These are phyloP conservation scores for Drosophila watanabei DNA, from an alignment of 1,140 invertebrate genomes.

Conservation along the genomic window DNA sequence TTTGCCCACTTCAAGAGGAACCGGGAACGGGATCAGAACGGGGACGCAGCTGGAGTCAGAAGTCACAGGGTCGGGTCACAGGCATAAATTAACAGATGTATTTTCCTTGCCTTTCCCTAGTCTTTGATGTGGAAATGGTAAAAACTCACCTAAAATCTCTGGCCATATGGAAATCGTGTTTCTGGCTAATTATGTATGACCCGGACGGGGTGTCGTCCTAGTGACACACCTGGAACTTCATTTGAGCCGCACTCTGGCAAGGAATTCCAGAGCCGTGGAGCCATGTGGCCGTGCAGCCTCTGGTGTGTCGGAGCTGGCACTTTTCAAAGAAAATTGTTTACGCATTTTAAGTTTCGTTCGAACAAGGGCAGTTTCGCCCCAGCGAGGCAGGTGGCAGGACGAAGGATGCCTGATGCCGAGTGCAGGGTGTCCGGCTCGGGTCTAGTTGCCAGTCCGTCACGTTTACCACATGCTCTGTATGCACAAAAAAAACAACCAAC, in stretches of 20 bases:
- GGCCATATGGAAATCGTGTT: slow-evolving; percentile 41
- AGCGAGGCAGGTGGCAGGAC: slow-evolving; percentile 1
- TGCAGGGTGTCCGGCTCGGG: slow-evolving; percentile 3
- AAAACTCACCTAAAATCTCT: slow-evolving; percentile 18
- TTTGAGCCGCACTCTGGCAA: not conserved
- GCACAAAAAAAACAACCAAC: not conserved
- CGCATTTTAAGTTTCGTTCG: slow-evolving; percentile 57
- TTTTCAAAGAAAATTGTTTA: slow-evolving; percentile 68
- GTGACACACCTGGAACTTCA: slow-evolving; percentile 7
- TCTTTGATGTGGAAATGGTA: slow-evolving; percentile 33
- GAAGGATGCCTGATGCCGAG: not conserved
- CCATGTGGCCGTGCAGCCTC: not conserved
- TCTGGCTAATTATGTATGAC: slow-evolving; percentile 41
- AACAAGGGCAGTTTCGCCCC: slow-evolving; percentile 1
- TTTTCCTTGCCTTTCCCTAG: not conserved
- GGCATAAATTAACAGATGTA: slow-evolving; percentile 37
- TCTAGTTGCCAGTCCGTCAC: not conserved
- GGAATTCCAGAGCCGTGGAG: not conserved
- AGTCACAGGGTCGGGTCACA: not conserved
- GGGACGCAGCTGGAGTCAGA: not conserved
- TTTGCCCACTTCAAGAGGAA: no score
- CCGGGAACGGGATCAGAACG: no score
- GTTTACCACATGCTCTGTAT: not conserved
- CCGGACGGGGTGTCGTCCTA: not conserved
- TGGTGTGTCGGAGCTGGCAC: slow-evolving; percentile 6